Conservation (phyloP, 2,113 vertebrate genomes). For the rat (Rattus norvegicus) region GRCr8 NC_086022.1:9018001-9018500, state of each 20-base stretch:
- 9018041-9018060: not conserved
- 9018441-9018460: not conserved
- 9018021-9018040: accelerated
- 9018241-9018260: not conserved
- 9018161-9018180: no score
- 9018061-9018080: not conserved
- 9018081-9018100: not conserved
- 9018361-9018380: not conserved
- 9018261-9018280: not conserved
- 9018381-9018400: not conserved
- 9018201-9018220: not conserved
- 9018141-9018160: not conserved
- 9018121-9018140: not conserved
- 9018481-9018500: not conserved
- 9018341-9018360: not conserved
- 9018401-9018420: not conserved
- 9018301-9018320: not conserved
- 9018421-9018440: no score
- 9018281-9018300: not conserved
- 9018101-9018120: not conserved
- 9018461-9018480: not conserved
- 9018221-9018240: not conserved
- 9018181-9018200: not conserved
- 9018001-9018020: not conserved
- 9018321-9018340: not conserved